Evolutionary conservation across 2,113 vertebrate genomes (phyloP), one percentile per base, ranked within the genome.

Genomic region (Anguilla japonica): DNA sequence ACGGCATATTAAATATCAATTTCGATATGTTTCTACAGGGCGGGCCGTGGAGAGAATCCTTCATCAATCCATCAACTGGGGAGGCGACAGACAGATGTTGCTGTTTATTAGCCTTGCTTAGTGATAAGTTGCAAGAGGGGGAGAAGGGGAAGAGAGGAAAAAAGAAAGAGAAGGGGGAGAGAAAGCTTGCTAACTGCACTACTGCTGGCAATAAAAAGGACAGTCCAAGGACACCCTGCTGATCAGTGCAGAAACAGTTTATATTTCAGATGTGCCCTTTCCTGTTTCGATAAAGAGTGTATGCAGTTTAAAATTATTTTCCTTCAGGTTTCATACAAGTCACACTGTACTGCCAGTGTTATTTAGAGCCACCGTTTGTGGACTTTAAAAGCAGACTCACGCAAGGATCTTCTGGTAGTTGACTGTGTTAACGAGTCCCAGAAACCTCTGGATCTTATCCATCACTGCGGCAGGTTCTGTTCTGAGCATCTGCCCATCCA

Each of bases 401-500:
- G 96, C 95, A 91, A 98, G 87, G 41, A 96, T 96, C 94, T 96
- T 97, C 92, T 97, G 96, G 88, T 97, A 98, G 93, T 98, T 97
- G 0, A 97, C 89, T 57, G 92, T 91, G 89, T 95, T 97, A 82
- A 94, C 93, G 87, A 97, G 95, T 0, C 96, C 93, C 0, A 98
- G 96, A 93, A 97, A 98, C 79, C 97, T 97, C 92, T 97, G 97
- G 91, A 98, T 96, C 0, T 95, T 95, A 82, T 98, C 97, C 96
- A 98, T 97, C 89, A 97, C 95, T 87, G 95, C 95, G 89, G 96
- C 96, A 0, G 97, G 97, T 88, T 98, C 97, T 0, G 96, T 96
- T 84, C 97, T 96, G 78, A 98, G 95, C 90, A 97, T 91, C 88
- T 97, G 97, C 63, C 97, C 97, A 6, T 98, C 97, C 92, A 98